Evolutionary conservation across 1,140 invertebrate species (phyloP).

Genomic region (Ceratina australensis): DNA sequence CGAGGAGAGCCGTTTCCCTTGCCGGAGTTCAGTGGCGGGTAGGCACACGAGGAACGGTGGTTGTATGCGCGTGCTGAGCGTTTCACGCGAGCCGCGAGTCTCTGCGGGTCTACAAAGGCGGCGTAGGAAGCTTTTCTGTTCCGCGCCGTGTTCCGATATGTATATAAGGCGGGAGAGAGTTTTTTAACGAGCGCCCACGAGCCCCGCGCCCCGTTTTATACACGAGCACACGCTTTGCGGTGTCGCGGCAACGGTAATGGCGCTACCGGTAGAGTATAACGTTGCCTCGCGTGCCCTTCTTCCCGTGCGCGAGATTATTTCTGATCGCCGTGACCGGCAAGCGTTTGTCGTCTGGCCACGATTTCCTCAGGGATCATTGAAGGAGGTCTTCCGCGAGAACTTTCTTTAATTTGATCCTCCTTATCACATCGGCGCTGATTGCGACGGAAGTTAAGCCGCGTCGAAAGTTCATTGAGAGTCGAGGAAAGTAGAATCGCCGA

Average conservation of each 20-base stretch:
- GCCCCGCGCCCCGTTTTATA: conserved; percentile 35
- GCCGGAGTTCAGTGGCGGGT: conserved; percentile 24
- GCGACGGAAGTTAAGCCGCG: background rate
- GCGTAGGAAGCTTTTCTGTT: conserved; percentile 45
- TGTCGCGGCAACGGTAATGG: conserved; percentile 49
- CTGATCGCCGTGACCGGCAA: conserved; percentile 6
- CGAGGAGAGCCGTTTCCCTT: conserved; percentile 53
- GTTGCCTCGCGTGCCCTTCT: conserved; percentile 23
- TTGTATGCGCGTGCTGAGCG: conserved; percentile 34
- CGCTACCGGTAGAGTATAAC: conserved; percentile 41
- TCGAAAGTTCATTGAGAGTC: background rate
- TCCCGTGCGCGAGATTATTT: background rate
- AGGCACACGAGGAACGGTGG: conserved; percentile 22
- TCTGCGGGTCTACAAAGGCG: conserved; percentile 51
- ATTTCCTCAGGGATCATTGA: background rate
- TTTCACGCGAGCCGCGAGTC: conserved; percentile 50
- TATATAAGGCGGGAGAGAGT: conserved; percentile 50
- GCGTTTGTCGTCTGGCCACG: background rate
- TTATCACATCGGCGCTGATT: background rate
- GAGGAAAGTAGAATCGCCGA: too few relatives aligned
- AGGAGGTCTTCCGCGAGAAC: background rate
- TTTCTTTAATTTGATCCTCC: conserved; percentile 1
- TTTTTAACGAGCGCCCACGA: conserved; percentile 57
- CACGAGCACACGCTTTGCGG: conserved; percentile 23
- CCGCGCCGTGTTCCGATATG: conserved; percentile 41